These are phyloP conservation scores for Eudorcas thomsonii DNA, from an alignment of 2,113 vertebrate species.

Conservation along the genomic window DNA sequence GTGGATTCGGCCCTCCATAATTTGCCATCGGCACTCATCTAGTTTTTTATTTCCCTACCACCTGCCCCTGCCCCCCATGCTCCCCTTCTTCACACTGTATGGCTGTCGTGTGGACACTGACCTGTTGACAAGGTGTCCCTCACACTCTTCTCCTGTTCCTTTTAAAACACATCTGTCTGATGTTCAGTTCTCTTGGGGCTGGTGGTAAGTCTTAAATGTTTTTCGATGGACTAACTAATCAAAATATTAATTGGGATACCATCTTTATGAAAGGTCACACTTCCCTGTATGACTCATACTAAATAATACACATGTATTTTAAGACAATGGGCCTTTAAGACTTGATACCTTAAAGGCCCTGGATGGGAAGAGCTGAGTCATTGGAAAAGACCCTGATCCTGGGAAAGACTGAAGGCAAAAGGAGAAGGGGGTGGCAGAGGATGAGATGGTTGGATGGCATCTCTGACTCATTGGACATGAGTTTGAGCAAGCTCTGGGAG, in stretches of 20 bases:
- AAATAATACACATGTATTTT: background rate
- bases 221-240: background rate
- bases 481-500: background rate
- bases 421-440: background rate
- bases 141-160: background rate
- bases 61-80: no score
- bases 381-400: background rate
- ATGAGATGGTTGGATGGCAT: background rate
- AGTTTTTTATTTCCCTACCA: background rate
- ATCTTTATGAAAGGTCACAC: background rate
- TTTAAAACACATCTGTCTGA: background rate
- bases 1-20: no score
- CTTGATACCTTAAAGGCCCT: background rate
- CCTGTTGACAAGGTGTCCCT: background rate
- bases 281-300: background rate
- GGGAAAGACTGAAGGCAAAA: background rate
- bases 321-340: background rate
- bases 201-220: background rate
- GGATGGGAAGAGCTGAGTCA: background rate
- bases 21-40: rapidly evolving
- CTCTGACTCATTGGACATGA: background rate
- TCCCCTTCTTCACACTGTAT: no score
- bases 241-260: background rate
- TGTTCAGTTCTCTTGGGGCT: background rate
- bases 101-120: background rate